A percentile compares a stretch with the other conserved stretches of the same genome.
Conservation (phyloP, 64 coral and sea anemone genomes). For the Montipora capricornis region DNA sequence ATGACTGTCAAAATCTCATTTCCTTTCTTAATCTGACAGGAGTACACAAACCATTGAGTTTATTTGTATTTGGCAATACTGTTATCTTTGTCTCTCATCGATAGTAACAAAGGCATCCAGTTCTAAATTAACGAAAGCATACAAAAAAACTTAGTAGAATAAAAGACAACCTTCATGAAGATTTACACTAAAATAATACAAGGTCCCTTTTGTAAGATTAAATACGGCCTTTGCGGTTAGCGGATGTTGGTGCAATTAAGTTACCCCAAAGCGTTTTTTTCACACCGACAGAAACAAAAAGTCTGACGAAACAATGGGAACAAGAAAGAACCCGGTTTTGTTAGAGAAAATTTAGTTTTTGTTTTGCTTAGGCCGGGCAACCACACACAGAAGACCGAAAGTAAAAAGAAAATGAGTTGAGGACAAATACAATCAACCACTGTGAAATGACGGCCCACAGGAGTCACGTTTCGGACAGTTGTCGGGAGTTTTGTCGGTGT, state of each 20-base stretch:
- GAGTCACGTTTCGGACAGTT: neutral
- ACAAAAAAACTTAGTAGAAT: neutral
- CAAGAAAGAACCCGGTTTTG: neutral
- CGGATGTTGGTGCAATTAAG: neutral
- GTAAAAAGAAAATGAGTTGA: neutral
- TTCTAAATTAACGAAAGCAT: neutral
- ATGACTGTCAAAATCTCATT: too few species aligned
- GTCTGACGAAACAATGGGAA: neutral
- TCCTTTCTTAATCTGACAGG: too few species aligned
- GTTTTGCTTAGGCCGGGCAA: neutral
- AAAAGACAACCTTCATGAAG: neutral
- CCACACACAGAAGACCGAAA: constrained; percentile 44
- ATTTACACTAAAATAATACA: neutral
- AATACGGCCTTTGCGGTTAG: neutral
- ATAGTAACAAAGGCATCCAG: neutral
- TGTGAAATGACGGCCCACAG: constrained; percentile 13
- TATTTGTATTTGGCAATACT: too few species aligned
- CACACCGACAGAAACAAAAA: neutral
- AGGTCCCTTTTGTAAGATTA: neutral
- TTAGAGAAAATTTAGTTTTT: neutral
- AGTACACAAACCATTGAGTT: too few species aligned
- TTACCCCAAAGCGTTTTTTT: neutral
- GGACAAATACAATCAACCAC: constrained; percentile 17
- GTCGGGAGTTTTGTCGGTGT: neutral
- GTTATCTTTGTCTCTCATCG: neutral